phyloP scores from a whole-genome alignment of 2,888 invertebrate species.

The Diarsia dahlii region DNA sequence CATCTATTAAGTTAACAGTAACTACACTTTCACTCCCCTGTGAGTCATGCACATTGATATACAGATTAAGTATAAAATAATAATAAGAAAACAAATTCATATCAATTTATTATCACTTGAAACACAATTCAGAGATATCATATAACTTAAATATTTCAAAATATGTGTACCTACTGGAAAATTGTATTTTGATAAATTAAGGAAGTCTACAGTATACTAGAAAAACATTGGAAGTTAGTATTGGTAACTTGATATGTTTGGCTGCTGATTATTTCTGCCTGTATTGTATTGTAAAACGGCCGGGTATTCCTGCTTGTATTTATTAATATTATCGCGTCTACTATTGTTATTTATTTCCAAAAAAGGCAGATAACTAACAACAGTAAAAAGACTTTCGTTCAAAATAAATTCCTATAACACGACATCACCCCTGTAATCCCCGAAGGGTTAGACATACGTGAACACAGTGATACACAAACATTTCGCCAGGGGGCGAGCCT shows the following conservation, averaged over 20 bases:
- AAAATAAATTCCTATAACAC: neutral
- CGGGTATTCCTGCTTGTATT: neutral
- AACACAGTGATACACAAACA: too few relatives aligned
- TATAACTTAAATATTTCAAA: slow-evolving; percentile 14
- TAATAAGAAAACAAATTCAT: slow-evolving; percentile 15
- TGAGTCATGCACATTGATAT: slow-evolving; percentile 28
- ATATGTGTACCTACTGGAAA: slow-evolving; percentile 16
- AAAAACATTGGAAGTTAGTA: neutral
- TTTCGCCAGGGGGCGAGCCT: too few relatives aligned
- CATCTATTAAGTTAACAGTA: slow-evolving; percentile 2
- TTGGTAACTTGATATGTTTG: neutral
- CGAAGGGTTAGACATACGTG: too few relatives aligned
- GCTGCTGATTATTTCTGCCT: neutral
- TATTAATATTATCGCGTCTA: neutral
- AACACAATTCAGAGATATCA: slow-evolving; percentile 34
- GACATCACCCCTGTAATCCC: too few relatives aligned
- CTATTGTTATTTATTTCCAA: neutral
- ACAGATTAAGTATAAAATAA: slow-evolving; percentile 19
- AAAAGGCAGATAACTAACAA: neutral
- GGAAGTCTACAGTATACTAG: neutral
- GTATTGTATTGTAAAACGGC: too few relatives aligned
- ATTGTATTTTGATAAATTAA: slow-evolving; percentile 15
- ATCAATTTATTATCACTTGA: slow-evolving; percentile 9
- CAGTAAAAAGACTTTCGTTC: neutral
- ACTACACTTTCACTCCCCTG: slow-evolving; percentile 50